Conservation (phyloP, 2,888 invertebrate genomes). For the Agrotis ipsilon region DNA sequence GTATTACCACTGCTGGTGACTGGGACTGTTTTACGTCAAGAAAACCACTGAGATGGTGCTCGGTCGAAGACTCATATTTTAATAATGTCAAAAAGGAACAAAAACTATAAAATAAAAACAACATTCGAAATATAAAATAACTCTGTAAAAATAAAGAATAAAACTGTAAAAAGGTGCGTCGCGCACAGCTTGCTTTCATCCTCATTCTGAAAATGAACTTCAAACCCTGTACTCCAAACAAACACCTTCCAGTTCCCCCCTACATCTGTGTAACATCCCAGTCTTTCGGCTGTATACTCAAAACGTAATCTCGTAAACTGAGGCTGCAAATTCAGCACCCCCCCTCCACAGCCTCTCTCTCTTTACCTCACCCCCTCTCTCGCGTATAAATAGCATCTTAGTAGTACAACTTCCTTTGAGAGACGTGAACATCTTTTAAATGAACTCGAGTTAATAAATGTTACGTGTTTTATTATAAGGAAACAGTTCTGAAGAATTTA, state of each 20-base stretch:
- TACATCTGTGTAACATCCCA: constrained; percentile 37
- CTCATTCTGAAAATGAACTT: no score
- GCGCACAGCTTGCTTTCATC: no score
- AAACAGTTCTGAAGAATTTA: constrained; percentile 22
- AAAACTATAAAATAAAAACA: no score
- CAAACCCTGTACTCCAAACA: no score
- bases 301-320: constrained; percentile 65
- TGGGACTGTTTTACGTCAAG: no score
- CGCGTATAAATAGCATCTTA: constrained; percentile 60
- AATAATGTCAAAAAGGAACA: no score
- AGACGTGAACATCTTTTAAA: constrained; percentile 49
- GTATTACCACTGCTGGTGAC: no score
- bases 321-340: constrained; percentile 53
- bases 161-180: no score
- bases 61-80: no score
- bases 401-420: constrained; percentile 41
- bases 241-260: constrained; percentile 6
- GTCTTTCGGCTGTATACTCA: constrained; percentile 58
- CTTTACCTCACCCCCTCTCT: not conserved
- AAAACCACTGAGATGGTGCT: no score
- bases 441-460: constrained; percentile 40
- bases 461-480: constrained; percentile 17
- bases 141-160: no score
- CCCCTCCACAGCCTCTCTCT: not conserved
- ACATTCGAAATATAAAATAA: no score